Evolutionary conservation across 2,888 invertebrate genomes (phyloP), one percentile per base, ranked within the genome.

Genomic region (Mythimna ferrago): DNA sequence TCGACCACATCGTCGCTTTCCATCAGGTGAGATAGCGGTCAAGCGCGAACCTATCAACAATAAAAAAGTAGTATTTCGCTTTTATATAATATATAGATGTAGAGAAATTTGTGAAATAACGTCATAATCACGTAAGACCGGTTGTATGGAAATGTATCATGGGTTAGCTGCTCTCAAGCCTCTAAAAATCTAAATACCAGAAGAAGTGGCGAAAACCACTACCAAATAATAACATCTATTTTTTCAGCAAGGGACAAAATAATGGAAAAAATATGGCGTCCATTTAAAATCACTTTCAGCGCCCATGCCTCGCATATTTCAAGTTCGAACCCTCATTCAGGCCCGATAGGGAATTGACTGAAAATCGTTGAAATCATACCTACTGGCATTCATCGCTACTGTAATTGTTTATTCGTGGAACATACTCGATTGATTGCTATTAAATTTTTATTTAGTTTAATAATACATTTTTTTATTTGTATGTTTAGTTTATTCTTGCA

Each of bases 281-380:
- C 48, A 71, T 76, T 76, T 76, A 61, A 76, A 76, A 76, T 76
- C 76, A 75, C 60, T 86, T 87, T 81, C 71, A 51, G 32, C 71
- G 64, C 26, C 64, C 64, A 76, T 70, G 56, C 54, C 63, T 76
- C 72, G 71, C 71, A 73, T 74, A 74, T 75, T 80, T 80, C 77
- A 80, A 67, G 69, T 64, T 62, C 44, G 53, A 67, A 72, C 66
- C 70, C 74, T 73, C 64, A 67, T 71, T 73, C 60, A 63, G 72
- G 11, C 14, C 19, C 72, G 70, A 61, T 54, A 56, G 53, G 60
- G 71, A 81, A 75, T 75, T 68, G 66, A 62, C 57, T 73, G 62
- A 38, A 62, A 66, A 66, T 66, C 63, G 48, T 38, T 54, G 54
- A 74, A 69, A 78, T 62, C 53, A 62, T 73, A 74, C 38, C 60